phyloP scores from a whole-genome alignment of 92 coral and sea anemone genomes.

The Epizoanthus fatuus region DNA sequence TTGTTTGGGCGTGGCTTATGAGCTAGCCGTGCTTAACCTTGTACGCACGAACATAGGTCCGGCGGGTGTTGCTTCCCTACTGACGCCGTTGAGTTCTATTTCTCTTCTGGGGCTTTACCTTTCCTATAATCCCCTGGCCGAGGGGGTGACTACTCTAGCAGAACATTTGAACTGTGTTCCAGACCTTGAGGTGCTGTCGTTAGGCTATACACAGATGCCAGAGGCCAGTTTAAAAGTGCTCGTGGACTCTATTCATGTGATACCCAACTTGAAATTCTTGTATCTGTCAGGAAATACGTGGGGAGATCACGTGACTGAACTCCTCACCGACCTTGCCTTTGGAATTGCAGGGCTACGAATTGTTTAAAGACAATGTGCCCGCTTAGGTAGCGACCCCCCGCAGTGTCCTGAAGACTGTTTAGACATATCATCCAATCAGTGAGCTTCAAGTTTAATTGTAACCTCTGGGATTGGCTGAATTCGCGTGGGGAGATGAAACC shows the following conservation, averaged over 20 bases:
- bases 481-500: no score
- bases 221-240: neutral
- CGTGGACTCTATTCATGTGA: neutral
- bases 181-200: neutral
- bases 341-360: neutral
- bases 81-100: neutral
- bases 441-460: no score
- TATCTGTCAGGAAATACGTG: neutral
- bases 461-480: no score
- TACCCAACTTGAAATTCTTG: neutral
- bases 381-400: no score
- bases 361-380: neutral
- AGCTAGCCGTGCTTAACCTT: neutral
- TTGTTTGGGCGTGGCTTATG: neutral
- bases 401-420: no score
- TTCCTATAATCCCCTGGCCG: neutral
- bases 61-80: neutral
- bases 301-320: constrained; percentile 10
- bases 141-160: neutral
- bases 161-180: constrained; percentile 1
- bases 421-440: no score
- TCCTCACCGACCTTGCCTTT: neutral
- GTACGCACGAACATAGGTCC: neutral
- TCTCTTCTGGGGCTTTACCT: neutral
- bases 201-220: constrained; percentile 10